Conservation (phyloP, 2,888 invertebrate species). For the Drosophila mettleri region DNA sequence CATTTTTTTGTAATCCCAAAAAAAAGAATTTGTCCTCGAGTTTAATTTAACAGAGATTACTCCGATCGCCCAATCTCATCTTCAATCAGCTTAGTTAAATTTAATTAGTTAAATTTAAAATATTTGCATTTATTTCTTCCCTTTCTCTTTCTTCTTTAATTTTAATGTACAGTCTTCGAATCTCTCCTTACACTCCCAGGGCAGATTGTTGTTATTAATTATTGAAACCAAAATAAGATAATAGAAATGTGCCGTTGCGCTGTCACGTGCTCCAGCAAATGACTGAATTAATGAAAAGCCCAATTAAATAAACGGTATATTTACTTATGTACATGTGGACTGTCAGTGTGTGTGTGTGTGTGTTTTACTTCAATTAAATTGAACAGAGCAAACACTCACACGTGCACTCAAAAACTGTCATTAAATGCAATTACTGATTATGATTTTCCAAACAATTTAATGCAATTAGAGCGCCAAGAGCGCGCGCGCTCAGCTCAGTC, state of each 20-base stretch:
- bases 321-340: slow-evolving; percentile 24
- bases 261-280: slow-evolving; percentile 52
- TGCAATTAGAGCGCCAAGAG: slow-evolving; percentile 75
- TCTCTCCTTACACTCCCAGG: not conserved
- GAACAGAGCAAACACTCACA: slow-evolving; percentile 36
- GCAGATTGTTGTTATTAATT: not conserved
- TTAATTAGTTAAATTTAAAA: not conserved
- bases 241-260: slow-evolving; percentile 25
- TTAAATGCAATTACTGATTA: slow-evolving; percentile 80
- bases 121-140: too few relatives aligned
- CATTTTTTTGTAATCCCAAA: too few relatives aligned
- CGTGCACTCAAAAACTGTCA: slow-evolving; percentile 60
- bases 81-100: too few relatives aligned
- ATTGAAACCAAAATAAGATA: not conserved
- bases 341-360: not conserved
- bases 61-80: too few relatives aligned
- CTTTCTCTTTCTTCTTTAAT: too few relatives aligned
- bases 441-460: slow-evolving; percentile 83
- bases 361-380: slow-evolving; percentile 32
- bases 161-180: too few relatives aligned
- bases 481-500: slow-evolving; percentile 19
- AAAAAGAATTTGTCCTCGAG: too few relatives aligned
- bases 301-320: slow-evolving; percentile 54
- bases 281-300: slow-evolving; percentile 32
- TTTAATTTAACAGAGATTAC: too few relatives aligned